Conservation (phyloP, 2,113 vertebrate genomes). For the Malurus elegans region DNA sequence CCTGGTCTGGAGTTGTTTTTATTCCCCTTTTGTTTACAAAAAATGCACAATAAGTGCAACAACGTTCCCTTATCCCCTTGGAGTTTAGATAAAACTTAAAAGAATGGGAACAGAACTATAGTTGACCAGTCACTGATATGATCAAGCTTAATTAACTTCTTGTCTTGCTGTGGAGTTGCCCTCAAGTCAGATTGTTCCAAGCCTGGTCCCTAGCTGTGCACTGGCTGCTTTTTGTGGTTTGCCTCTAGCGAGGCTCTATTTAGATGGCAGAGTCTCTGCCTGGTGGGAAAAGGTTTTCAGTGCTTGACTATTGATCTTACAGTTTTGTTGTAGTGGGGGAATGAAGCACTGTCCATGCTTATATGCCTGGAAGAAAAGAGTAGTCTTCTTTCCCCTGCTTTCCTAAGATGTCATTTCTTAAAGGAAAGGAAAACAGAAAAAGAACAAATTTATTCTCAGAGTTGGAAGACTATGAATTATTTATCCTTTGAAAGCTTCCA, state of each 20-base stretch:
- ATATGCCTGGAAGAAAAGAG: constrained; percentile 66
- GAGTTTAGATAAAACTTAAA: constrained; percentile 18
- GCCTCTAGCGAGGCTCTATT: constrained; percentile 53
- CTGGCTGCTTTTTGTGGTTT: constrained; percentile 38
- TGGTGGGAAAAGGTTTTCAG: constrained; percentile 72
- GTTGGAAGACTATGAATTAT: constrained; percentile 73
- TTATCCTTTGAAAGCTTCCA: constrained; percentile 73
- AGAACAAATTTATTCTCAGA: constrained; percentile 74
- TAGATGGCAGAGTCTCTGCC: constrained; percentile 59
- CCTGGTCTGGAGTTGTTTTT: background rate
- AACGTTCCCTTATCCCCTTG: background rate
- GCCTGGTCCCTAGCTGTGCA: background rate
- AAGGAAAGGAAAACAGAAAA: constrained; percentile 75
- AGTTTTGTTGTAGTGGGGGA: constrained; percentile 63
- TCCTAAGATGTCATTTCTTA: constrained; percentile 71
- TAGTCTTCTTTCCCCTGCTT: constrained; percentile 46
- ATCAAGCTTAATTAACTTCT: constrained; percentile 63
- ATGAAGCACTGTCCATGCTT: constrained; percentile 55
- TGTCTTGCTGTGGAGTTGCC: constrained; percentile 6
- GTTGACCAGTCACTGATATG: background rate
- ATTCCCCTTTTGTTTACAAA: background rate
- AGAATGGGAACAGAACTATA: background rate
- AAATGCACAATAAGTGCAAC: background rate
- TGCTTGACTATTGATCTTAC: constrained; percentile 71
- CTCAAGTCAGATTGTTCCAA: background rate